Evolutionary conservation across 2,888 invertebrate genomes (phyloP), one percentile per base, ranked within the genome.

Genomic region (Sepiola atlantica): DNA sequence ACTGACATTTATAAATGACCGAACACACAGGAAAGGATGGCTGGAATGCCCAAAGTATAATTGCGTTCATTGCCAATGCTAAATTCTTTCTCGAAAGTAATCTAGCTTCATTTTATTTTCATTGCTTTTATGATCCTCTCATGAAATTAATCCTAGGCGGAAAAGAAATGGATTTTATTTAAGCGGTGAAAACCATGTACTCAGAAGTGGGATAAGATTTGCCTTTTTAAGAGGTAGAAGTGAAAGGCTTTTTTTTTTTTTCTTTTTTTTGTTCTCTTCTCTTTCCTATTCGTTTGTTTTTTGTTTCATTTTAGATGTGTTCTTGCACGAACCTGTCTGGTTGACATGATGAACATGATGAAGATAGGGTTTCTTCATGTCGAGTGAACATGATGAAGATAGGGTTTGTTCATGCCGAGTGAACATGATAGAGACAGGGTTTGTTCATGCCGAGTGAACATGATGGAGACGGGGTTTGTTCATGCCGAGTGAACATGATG

Each of bases 1-100:
- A 77, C 77, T 77, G 77, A 77, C 77, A 77, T 77, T 77, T 77
- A 14, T n/a, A 77, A n/a, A 77, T 77, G n/a, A 77, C n/a, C 77
- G n/a, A 77, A 77, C 28, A n/a, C 77, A 77, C 77, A 77, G 77
- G 77, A 77, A 77, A n/a, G 77, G 28, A 16, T 61, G 10, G n/a
- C 28, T 77, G n/a, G n/a, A 77, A 77, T 77, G 28, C 77, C 10
- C 14, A 28, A 77, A n/a, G n/a, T 77, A 77, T 77, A 28, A 77
- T 77, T n/a, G n/a, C 77, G 14, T 14, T n/a, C n/a, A 16, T n/a
- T 18, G 28, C 61, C 21, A 61, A 8, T 8, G 8, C 20, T 21
- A 61, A 24, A 16, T 61, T 20, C 24, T 77, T 12, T 77, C 77
- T 77, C 77, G 28, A 6, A 2, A 24, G 6, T 61, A 61, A 61